Percentiles rank a stretch among this genome's conserved stretches.
These are phyloP conservation scores for Chelonia mydas DNA, from an alignment of 2,797 vertebrate species.

Conservation along the genomic window DNA sequence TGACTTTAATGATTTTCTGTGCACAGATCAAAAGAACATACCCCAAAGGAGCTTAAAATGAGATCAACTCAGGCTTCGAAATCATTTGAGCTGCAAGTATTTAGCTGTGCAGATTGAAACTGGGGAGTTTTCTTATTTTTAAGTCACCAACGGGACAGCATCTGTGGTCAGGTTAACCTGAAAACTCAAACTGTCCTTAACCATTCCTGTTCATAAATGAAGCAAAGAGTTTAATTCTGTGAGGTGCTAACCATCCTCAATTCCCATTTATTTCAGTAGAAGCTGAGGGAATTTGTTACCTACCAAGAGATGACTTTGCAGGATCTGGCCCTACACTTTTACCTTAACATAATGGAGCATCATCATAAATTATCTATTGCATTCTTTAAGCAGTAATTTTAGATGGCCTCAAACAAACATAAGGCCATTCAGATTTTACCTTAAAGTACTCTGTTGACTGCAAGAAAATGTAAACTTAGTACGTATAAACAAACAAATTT, in stretches of 20 bases:
- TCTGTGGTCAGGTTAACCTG: slow-evolving; percentile 54
- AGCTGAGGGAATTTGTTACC: slow-evolving; percentile 14
- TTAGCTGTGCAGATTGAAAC: slow-evolving; percentile 41
- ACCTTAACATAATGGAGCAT: slow-evolving; percentile 25
- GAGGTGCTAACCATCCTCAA: slow-evolving; percentile 28
- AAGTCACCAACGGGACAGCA: slow-evolving; percentile 44
- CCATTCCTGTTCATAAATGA: neutral
- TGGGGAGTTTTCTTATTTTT: slow-evolving; percentile 8
- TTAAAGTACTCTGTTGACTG: slow-evolving; percentile 10
- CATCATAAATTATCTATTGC: slow-evolving; percentile 32
- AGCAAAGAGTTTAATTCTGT: neutral
- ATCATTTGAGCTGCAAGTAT: slow-evolving; percentile 19
- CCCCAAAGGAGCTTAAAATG: neutral
- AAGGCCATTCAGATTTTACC: slow-evolving; percentile 14
- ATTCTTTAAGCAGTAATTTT: neutral
- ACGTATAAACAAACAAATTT: neutral
- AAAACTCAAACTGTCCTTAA: slow-evolving; percentile 60
- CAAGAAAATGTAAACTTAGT: slow-evolving; percentile 47
- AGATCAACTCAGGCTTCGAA: neutral
- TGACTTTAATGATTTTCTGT: neutral
- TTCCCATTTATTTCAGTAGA: slow-evolving; percentile 34
- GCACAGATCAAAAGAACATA: neutral
- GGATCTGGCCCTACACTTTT: neutral
- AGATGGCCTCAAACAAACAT: neutral
- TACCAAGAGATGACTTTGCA: neutral